phyloP scores from a whole-genome alignment of 2,797 vertebrate genomes.

The Anabacerthia variegaticeps region DNA sequence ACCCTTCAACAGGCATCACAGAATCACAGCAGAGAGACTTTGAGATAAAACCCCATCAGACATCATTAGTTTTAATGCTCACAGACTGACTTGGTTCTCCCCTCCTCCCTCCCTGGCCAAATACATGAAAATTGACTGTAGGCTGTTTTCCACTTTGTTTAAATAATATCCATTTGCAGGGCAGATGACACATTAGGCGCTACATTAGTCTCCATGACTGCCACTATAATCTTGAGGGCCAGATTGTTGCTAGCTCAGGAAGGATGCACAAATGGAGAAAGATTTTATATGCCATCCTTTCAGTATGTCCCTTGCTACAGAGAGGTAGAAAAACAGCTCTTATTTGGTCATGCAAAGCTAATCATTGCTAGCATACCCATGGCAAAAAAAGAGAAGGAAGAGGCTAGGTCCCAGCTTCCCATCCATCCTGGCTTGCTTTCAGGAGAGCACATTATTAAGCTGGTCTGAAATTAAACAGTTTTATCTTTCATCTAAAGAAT shows the following conservation, averaged over 20 bases:
- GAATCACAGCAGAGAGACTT: background rate
- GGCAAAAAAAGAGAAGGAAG: background rate
- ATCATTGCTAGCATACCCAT: background rate
- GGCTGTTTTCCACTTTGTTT: slow-evolving; percentile 36
- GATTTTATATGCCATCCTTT: background rate
- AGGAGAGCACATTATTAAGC: background rate
- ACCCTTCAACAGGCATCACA: slow-evolving; percentile 20
- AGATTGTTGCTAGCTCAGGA: background rate
- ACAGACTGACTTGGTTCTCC: background rate
- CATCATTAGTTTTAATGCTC: slow-evolving; percentile 29
- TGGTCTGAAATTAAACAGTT: background rate
- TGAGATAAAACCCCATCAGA: slow-evolving; percentile 27
- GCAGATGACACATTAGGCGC: background rate
- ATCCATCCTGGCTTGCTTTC: background rate
- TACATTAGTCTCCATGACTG: background rate
- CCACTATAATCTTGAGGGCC: background rate
- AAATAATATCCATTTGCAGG: background rate
- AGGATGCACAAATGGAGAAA: background rate
- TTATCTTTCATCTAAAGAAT: background rate
- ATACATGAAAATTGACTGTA: background rate
- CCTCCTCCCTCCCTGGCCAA: background rate
- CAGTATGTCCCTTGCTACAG: background rate
- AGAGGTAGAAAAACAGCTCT: background rate
- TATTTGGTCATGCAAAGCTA: background rate
- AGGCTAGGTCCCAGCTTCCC: background rate